These are phyloP conservation scores for Cricetomys ansorgei DNA, from an alignment of 2,113 vertebrate genomes.

Conservation along the genomic window DNA sequence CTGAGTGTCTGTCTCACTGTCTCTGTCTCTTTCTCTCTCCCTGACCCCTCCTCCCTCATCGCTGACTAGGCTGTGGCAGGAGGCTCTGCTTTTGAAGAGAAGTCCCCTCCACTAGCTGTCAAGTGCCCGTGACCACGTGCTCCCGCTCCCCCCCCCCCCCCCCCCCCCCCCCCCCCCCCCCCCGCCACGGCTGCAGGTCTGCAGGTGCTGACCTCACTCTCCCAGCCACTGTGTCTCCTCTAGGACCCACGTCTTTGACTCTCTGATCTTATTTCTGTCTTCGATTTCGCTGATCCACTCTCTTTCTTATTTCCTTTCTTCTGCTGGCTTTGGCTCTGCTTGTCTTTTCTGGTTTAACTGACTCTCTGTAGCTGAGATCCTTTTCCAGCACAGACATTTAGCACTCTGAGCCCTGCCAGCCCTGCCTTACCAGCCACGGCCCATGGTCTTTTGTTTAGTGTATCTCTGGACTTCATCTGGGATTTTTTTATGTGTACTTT, in stretches of 20 bases:
- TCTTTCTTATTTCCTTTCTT: neutral
- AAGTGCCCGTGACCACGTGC: neutral
- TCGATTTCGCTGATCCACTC: neutral
- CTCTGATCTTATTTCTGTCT: neutral
- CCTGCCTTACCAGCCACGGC: neutral
- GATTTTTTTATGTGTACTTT: neutral
- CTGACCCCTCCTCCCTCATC: neutral
- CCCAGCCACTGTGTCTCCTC: neutral
- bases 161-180: neutral
- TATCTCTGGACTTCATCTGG: neutral
- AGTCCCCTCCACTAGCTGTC: neutral
- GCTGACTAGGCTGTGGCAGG: neutral
- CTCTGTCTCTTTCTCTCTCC: no score
- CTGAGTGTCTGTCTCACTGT: no score
- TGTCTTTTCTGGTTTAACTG: neutral
- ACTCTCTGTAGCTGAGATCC: neutral
- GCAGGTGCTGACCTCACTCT: neutral
- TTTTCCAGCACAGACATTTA: no score
- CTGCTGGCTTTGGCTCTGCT: neutral
- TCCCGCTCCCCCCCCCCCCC: neutral
- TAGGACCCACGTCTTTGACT: neutral
- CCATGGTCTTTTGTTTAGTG: neutral
- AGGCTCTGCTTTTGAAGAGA: neutral
- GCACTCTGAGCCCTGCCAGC: neutral
- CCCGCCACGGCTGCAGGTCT: neutral